Conservation (phyloP, 2,888 invertebrate genomes). For the Acanthosepion pharaonis region DNA sequence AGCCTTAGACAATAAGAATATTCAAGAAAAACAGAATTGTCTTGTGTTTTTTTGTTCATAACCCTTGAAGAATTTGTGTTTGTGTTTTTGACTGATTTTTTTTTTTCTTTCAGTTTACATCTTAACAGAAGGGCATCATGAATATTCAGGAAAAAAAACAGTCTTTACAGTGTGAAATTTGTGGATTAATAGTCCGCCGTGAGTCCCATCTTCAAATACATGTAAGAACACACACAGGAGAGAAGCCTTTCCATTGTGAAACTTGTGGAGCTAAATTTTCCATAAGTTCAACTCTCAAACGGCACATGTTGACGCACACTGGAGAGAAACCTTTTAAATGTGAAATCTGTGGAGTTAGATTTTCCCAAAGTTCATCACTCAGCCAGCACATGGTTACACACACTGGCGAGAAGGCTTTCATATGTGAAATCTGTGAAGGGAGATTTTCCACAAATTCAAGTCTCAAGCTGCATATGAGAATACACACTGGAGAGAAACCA, state of each 20-base stretch:
- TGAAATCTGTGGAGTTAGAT: not conserved
- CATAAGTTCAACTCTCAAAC: not conserved
- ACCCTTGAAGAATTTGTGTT: too few relatives aligned
- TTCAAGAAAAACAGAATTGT: too few relatives aligned
- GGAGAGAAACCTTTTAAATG: not conserved
- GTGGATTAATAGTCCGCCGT: too few relatives aligned
- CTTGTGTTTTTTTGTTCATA: too few relatives aligned
- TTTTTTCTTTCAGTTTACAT: too few relatives aligned
- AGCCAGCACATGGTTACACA: not conserved
- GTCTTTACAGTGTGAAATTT: too few relatives aligned
- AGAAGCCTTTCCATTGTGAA: constrained; percentile 1
- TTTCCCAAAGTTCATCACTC: not conserved
- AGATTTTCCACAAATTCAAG: too few relatives aligned
- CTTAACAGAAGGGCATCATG: too few relatives aligned
- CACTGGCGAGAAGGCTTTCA: not conserved
- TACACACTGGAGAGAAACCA: not conserved
- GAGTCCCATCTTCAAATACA: not conserved
- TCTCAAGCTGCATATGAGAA: not conserved
- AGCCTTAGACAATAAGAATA: too few relatives aligned
- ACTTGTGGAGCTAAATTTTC: not conserved
- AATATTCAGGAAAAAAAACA: too few relatives aligned
- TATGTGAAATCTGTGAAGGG: too few relatives aligned
- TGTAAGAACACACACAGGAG: not conserved
- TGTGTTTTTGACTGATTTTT: too few relatives aligned
- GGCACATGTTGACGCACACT: not conserved